phyloP scores from a whole-genome alignment of 2,113 vertebrate genomes.

The Odontophorus gujanensis region DNA sequence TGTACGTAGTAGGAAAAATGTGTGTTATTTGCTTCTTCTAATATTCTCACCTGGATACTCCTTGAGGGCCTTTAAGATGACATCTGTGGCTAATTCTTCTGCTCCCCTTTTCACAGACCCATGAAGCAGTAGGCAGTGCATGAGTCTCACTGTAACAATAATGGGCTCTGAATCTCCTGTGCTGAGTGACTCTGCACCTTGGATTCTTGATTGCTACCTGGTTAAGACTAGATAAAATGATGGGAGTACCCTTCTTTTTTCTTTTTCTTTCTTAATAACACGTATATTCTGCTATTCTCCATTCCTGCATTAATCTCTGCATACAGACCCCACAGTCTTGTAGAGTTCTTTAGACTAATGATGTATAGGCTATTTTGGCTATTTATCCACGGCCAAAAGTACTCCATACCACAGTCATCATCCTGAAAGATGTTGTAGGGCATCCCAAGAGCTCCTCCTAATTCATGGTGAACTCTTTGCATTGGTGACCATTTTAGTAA shows the following conservation, averaged over 20 bases:
- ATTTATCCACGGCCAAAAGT: background rate
- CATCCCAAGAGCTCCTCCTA: background rate
- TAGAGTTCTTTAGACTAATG: background rate
- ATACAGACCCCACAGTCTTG: background rate
- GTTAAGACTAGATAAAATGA: too few species aligned
- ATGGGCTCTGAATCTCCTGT: background rate
- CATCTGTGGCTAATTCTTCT: background rate
- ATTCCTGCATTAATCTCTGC: background rate
- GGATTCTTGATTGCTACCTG: too few species aligned
- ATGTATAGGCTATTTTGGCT: background rate
- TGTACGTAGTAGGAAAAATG: accelerated
- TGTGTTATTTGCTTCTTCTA: accelerated
- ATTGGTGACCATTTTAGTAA: background rate
- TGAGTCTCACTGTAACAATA: background rate
- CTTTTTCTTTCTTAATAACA: background rate
- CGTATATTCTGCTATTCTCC: background rate
- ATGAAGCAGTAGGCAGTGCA: background rate
- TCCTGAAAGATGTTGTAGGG: background rate
- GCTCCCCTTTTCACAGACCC: background rate
- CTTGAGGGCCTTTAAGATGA: background rate
- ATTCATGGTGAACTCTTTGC: background rate
- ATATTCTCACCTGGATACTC: background rate
- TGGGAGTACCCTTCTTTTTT: background rate
- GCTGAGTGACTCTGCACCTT: background rate
- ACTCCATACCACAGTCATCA: background rate